Evolutionary conservation across 2,797 vertebrate genomes (phyloP).

Genomic region (Micrastur ruficollis): DNA sequence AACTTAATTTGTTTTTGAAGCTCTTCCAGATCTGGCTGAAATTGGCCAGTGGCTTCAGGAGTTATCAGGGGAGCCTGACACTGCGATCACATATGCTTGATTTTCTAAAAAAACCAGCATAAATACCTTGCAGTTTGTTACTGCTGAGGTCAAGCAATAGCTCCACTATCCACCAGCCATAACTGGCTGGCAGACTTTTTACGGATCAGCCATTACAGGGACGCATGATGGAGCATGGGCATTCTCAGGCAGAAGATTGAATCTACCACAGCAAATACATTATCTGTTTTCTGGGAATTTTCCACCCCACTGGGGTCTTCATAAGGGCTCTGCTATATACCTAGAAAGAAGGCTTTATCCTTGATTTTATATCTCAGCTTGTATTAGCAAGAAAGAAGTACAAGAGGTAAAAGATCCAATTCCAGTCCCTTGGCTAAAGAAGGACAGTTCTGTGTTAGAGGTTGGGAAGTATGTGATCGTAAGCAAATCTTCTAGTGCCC

Average conservation of each 20-base stretch:
- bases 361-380: neutral
- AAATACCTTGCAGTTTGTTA: neutral
- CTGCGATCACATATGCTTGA: neutral
- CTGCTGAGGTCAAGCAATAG: neutral
- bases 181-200: neutral
- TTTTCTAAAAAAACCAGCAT: neutral
- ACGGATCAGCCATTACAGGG: neutral
- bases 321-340: neutral
- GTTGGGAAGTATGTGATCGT: neutral
- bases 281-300: neutral
- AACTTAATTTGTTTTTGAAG: neutral
- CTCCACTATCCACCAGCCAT: neutral
- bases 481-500: neutral
- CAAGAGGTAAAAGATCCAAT: neutral
- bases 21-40: neutral
- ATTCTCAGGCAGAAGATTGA: neutral
- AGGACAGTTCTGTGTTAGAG: neutral
- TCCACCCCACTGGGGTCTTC: neutral
- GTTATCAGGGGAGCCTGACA: neutral
- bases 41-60: neutral
- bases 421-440: neutral
- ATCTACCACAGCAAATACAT: neutral
- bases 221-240: neutral
- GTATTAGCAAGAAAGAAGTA: neutral
- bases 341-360: neutral